Evolutionary conservation across 2,113 vertebrate species (phyloP), one percentile per base, ranked within the genome.

Genomic region (Platysternon megacephalum): DNA sequence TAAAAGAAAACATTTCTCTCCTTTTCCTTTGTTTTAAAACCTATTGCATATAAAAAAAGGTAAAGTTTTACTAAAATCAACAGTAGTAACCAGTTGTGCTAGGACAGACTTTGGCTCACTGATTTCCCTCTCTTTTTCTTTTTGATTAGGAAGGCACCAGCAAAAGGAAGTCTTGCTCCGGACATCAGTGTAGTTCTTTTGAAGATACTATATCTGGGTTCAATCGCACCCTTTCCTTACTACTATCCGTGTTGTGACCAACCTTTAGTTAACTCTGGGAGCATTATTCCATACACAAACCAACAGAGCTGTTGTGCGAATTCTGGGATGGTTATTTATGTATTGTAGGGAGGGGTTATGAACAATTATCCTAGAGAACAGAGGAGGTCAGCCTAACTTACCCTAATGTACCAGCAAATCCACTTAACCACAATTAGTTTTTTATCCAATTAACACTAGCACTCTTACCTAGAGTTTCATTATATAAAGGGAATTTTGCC

Each of bases 111-210:
- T 95, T 92, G 87, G 83, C 44, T 42, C 22, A 84, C 29, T 58
- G 61, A 92, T 89, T 93, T 95, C 85, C 55, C 52, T 87, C 56
- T 95, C 44, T 52, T 84, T 90, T 89, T 89, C 65, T 52, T 81
- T 74, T 86, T 93, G 85, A 95, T 97, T 86, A 93, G 90, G 86
- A 84, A 95, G 65, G 61, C 74, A 92, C 2, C 35, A 26, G 89
- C 81, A 95, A 93, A 93, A 95, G 89, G 87, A 92, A 81, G 93
- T 91, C 79, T 88, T 90, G 49, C 80, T 72, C 52, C 61, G 56
- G 81, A 53, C 93, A 93, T 95, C 95, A 93, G 56, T 0, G 0
- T 85, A 95, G 32, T 65, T 89, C 79, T 94, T 79, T 79, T 91
- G 81, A 74, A 88, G 78, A 90, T 86, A 90, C 11, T 3, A 0